Evolutionary conservation across 2,888 invertebrate species (phyloP), one percentile per base, ranked within the genome.

Genomic region (Drosophila algonquin): DNA sequence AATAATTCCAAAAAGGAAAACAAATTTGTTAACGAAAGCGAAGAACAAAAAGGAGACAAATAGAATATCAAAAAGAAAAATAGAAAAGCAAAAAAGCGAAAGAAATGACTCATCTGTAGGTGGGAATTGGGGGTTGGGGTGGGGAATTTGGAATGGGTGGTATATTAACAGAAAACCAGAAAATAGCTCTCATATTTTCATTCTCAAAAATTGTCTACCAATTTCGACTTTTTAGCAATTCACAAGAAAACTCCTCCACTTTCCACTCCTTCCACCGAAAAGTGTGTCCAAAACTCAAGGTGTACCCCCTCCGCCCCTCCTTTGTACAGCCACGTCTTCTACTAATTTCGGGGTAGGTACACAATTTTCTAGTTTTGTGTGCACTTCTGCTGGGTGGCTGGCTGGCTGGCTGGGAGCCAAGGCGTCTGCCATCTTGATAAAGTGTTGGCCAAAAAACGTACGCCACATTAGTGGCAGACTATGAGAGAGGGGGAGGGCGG

Each of bases 351-450:
- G 54, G 48, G 57, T 73, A 56, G 59, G 55, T 69, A 40, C 40
- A 75, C 46, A 77, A 78, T 77, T 79, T 71, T 84, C 69, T 75
- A 87, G 77, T 68, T 81, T 79, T 87, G 83, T 83, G 80, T 83
- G 88, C 88, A 87, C 70, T 88, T 79, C 69, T 14, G 40, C 40
- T 14, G 40, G 40, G 14, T 32, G 79, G 78, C 80, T 83, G 87
- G 85, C 80, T 40, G 27, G 9, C 80, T 89, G 88, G 88, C 87
- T 47, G 35, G 12, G 27, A 67, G 79, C 90, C 90, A 89, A 84
- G 87, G 83, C 83, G 89, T 89, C 87, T 90, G 88, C 88, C 88
- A 88, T 88, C 89, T 88, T 90, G 88, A 85, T 84, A 81, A 83
- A 85, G 89, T 85, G 81, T 86, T 86, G 72, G 89, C 89, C 87